These are phyloP conservation scores for Cololabis saira DNA, from an alignment of 2,113 vertebrate genomes.

Conservation along the genomic window DNA sequence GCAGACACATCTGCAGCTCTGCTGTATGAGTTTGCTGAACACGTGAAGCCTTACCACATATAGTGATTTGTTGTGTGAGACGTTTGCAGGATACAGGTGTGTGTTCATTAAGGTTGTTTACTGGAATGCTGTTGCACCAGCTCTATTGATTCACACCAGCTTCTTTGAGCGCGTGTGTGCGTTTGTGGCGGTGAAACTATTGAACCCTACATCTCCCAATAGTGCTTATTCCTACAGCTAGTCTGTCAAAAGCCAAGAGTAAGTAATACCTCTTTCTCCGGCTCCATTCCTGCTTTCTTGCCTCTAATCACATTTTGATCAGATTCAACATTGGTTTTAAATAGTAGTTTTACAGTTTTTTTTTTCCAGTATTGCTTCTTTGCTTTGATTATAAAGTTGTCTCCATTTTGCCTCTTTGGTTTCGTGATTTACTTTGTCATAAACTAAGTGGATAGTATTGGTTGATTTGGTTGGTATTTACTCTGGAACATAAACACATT, in stretches of 20 bases:
- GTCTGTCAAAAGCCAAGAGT: conserved; percentile 74
- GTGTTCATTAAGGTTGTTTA: conserved; percentile 78
- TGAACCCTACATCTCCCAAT: conserved; percentile 66
- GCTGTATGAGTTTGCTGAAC: background rate
- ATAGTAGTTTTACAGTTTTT: conserved; percentile 8
- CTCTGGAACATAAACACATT: conserved; percentile 9
- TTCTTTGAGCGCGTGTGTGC: conserved; percentile 36
- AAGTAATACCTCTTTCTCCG: conserved; percentile 65
- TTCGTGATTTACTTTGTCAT: conserved; percentile 12
- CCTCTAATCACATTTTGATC: conserved; percentile 37
- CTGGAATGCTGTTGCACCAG: conserved; percentile 61
- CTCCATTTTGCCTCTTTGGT: conserved; percentile 3
- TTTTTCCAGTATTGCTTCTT: conserved; percentile 8
- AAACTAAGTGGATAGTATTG: background rate
- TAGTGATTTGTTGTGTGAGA: conserved; percentile 53
- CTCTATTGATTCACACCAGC: conserved; percentile 60
- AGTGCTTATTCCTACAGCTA: conserved; percentile 71
- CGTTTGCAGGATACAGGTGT: conserved; percentile 71
- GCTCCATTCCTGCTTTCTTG: conserved; percentile 25
- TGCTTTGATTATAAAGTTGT: background rate
- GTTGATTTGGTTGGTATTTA: no score
- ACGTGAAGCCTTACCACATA: conserved; percentile 25
- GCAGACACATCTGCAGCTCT: background rate
- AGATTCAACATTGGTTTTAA: conserved; percentile 37
- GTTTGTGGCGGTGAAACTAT: conserved; percentile 64